Evolutionary conservation across 2,797 vertebrate genomes (phyloP).

Genomic region (Merluccius polli): DNA sequence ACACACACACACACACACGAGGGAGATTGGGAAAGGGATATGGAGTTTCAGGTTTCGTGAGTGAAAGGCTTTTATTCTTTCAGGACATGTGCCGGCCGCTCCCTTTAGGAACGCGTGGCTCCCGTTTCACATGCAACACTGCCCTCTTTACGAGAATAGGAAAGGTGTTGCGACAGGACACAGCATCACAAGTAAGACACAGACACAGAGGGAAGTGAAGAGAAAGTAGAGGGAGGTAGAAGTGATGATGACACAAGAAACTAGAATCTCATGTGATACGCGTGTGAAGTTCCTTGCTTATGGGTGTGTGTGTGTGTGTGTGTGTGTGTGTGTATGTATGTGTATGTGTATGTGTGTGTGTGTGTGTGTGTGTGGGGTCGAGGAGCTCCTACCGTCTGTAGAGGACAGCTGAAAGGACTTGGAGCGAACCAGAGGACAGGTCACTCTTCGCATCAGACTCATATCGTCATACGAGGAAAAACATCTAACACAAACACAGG

Average conservation of each 20-base stretch:
- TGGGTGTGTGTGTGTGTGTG: neutral
- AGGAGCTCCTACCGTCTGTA: constrained; percentile 82
- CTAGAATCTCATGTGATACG: too few species aligned
- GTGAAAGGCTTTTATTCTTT: constrained; percentile 34
- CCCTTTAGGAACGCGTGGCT: constrained; percentile 9
- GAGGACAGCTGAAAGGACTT: constrained; percentile 91
- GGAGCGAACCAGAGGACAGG: constrained; percentile 90
- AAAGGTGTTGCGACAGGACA: constrained; percentile 1
- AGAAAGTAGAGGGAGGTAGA: constrained; percentile 6
- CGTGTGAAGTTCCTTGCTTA: neutral
- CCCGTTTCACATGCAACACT: constrained; percentile 5
- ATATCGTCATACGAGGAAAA: constrained; percentile 98
- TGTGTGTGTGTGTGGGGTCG: neutral
- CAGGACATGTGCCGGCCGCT: constrained; percentile 9
- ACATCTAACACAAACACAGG: constrained; percentile 68
- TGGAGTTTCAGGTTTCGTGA: constrained; percentile 45
- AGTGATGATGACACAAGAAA: neutral
- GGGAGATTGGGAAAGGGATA: constrained; percentile 43
- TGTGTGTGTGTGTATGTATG: neutral
- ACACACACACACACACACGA: constrained; percentile 11
- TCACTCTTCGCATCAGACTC: constrained; percentile 92
- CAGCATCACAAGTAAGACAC: neutral
- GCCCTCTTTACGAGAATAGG: constrained; percentile 17
- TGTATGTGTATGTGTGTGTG: neutral
- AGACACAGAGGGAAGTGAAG: constrained; percentile 6